These are phyloP conservation scores for Eulithis testata DNA, from an alignment of 2,888 invertebrate species.

Conservation along the genomic window DNA sequence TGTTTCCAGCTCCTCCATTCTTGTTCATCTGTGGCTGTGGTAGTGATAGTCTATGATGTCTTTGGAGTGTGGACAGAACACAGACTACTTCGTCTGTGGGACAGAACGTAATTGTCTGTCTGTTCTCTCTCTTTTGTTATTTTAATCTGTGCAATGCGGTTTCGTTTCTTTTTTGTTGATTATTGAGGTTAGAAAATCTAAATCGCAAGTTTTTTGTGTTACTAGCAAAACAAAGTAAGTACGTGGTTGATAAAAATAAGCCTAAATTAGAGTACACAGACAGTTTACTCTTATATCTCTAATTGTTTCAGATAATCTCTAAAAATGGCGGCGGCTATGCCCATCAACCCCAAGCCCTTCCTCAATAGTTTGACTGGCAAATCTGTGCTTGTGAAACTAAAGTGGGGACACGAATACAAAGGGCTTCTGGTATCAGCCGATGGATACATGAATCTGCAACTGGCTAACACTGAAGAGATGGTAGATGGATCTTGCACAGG, in stretches of 20 bases:
- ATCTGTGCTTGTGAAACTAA: conserved; percentile 98
- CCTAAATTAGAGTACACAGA: background rate
- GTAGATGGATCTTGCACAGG: conserved; percentile 97
- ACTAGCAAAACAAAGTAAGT: conserved; percentile 20
- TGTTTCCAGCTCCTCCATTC: too few species aligned
- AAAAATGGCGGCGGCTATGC: conserved; percentile 93
- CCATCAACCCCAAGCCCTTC: conserved; percentile 99
- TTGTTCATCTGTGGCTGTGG: too few species aligned
- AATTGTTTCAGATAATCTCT: conserved; percentile 42
- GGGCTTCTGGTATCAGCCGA: conserved; percentile 99
- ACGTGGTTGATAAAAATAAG: background rate
- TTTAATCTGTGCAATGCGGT: background rate
- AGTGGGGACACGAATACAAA: conserved; percentile 99
- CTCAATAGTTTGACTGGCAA: conserved; percentile 99
- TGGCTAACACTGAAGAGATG: conserved; percentile 99
- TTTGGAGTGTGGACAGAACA: too few species aligned
- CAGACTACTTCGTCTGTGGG: too few species aligned
- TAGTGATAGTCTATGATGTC: too few species aligned
- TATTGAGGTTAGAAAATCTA: conserved; percentile 12
- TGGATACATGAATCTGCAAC: conserved; percentile 99
- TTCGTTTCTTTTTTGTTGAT: background rate
- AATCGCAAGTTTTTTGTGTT: conserved; percentile 8
- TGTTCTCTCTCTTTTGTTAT: too few species aligned
- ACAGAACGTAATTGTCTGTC: too few species aligned
- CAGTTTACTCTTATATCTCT: conserved; percentile 1